These are phyloP conservation scores for Caenorhabditis doughertyi DNA, from an alignment of 2,888 invertebrate species.

Conservation along the genomic window DNA sequence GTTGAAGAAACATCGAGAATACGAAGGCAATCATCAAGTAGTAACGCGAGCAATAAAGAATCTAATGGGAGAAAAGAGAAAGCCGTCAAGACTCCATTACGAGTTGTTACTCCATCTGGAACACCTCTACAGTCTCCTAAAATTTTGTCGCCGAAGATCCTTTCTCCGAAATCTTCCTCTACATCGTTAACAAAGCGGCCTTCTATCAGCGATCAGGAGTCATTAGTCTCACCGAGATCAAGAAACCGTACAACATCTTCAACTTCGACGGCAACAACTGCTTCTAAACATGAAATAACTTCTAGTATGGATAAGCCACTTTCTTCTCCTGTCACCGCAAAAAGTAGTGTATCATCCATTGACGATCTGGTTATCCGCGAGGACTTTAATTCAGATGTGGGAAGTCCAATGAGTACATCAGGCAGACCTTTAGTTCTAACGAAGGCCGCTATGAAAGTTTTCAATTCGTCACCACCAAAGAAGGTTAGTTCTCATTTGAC, in stretches of 20 bases:
- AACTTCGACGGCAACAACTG: constrained; percentile 25
- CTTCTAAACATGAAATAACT: constrained; percentile 10
- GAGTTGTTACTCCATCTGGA: constrained; percentile 18
- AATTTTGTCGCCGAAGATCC: constrained; percentile 30
- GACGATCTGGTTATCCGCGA: constrained; percentile 28
- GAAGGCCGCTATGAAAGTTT: constrained; percentile 64
- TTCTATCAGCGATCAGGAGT: constrained; percentile 34
- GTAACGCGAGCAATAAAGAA: background rate
- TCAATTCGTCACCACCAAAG: constrained; percentile 42
- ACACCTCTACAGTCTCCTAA: constrained; percentile 42
- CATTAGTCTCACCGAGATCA: constrained; percentile 20
- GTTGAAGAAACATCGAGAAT: constrained; percentile 6
- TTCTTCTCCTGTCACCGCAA: constrained; percentile 30
- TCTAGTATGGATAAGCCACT: background rate
- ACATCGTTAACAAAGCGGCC: constrained; percentile 28
- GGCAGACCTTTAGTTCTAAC: constrained; percentile 56
- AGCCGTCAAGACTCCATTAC: constrained; percentile 31
- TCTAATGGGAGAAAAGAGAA: constrained; percentile 13
- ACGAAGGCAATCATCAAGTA: constrained; percentile 30
- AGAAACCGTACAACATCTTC: constrained; percentile 44
- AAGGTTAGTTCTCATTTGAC: constrained; percentile 39
- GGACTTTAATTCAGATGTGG: constrained; percentile 26
- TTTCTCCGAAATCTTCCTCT: constrained; percentile 29
- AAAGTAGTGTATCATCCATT: constrained; percentile 32
- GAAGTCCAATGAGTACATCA: constrained; percentile 37